Conservation (phyloP, 37 sponge, comb jelly and placozoan genomes). For the Crambe crambe region DNA sequence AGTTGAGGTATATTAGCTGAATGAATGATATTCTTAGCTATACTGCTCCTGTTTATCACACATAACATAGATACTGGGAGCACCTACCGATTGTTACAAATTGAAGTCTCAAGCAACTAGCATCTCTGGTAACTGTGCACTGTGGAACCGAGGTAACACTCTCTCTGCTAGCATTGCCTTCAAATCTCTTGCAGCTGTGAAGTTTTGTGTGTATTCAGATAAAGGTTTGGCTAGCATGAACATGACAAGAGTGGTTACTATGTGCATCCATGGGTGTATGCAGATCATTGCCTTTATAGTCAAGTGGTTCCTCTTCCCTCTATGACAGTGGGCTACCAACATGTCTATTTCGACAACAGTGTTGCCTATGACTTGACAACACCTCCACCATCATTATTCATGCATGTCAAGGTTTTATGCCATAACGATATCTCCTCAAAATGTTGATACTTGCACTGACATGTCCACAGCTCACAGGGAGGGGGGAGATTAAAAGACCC, state of each 20-base stretch:
- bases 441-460: too few species aligned
- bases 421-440: too few species aligned
- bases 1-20: constrained; percentile 14
- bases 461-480: not conserved
- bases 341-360: constrained; percentile 13
- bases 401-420: constrained; percentile 3
- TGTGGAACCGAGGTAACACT: constrained; percentile 33
- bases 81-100: constrained; percentile 37
- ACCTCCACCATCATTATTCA: constrained; percentile 31
- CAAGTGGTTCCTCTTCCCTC: not conserved
- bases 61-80: constrained; percentile 38
- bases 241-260: not conserved
- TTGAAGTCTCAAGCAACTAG: constrained; percentile 18
- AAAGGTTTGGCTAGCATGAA: too few species aligned
- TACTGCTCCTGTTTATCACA: not conserved
- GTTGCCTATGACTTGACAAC: not conserved
- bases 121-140: constrained; percentile 14
- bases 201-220: constrained; percentile 11
- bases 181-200: constrained; percentile 19
- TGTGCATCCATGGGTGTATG: not conserved
- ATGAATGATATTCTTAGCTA: not conserved
- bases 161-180: constrained; percentile 10
- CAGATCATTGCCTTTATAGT: constrained; percentile 15
- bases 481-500: not conserved
- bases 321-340: constrained; percentile 19